Base-by-base conservation (phyloP, 37 sponge, comb jelly and placozoan species). In the Bolinopsis microptera region DNA sequence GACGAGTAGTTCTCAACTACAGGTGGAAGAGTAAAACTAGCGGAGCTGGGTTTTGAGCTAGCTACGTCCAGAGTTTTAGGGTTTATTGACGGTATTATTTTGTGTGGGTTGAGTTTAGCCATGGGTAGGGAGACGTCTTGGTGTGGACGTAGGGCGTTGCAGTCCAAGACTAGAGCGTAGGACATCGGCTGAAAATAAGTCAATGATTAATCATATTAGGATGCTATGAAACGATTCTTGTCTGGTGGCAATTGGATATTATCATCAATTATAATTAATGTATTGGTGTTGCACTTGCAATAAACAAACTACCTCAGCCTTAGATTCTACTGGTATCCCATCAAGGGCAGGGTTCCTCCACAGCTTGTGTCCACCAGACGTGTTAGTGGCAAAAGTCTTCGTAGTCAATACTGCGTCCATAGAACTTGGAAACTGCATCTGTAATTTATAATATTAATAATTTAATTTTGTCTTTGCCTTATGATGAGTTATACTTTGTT, bases 271-370 rank as follows among this genome's bases (percentile, higher is more conserved):
- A n/a, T n/a, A n/a, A n/a, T n/a, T n/a, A n/a, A n/a, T n/a, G n/a
- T n/a, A n/a, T n/a, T n/a, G n/a, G n/a, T n/a, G n/a, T n/a, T n/a
- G n/a, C n/a, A n/a, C n/a, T n/a, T n/a, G n/a, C n/a, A n/a, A n/a
- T n/a, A n/a, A n/a, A n/a, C n/a, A n/a, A n/a, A n/a, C n/a, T 72
- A 86, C 90, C 90, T 86, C 90, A 39, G 90, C 61, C 61, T 48
- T 48, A 13, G 61, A 48, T 48, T 48, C 61, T 5, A 48, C 13
- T 18, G 61, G 61, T 48, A 18, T 13, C 5, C 9, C 5, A 13
- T 48, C 25, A 3, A 86, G 90, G 39, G 90, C 36, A 86, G 90
- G 90, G 35, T 86, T 86, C 26, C 90, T 86, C 90, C 90, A 86
- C n/a, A 86, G 61, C 35, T 77, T 77, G 18, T 36, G 1, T 18